These are phyloP conservation scores for Auanema freiburgensis DNA, from an alignment of 2,888 invertebrate species.

Conservation along the genomic window DNA sequence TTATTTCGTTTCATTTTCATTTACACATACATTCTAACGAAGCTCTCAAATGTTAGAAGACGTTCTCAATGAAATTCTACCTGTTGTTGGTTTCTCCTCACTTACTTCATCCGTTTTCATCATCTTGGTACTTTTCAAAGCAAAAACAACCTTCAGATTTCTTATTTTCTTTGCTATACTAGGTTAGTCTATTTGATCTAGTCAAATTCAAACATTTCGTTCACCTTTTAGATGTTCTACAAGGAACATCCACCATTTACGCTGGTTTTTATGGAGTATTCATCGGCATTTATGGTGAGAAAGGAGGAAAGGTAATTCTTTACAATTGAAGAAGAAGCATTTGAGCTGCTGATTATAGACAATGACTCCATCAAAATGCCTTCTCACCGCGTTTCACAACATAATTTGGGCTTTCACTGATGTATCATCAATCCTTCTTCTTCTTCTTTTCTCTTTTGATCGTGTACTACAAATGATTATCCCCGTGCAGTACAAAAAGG, in stretches of 20 bases:
- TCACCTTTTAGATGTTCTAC: conserved; percentile 24
- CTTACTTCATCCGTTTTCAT: conserved; percentile 28
- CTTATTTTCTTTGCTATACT: conserved; percentile 28
- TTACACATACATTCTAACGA: too few relatives aligned
- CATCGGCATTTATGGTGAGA: conserved; percentile 33
- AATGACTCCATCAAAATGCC: conserved; percentile 29
- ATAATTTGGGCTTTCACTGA: conserved; percentile 30
- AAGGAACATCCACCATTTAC: conserved; percentile 26
- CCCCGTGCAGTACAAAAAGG: conserved; percentile 23
- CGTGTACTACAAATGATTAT: conserved; percentile 22
- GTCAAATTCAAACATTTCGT: neutral
- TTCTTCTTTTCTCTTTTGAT: conserved; percentile 19
- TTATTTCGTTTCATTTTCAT: too few relatives aligned
- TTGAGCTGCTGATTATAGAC: conserved; percentile 6
- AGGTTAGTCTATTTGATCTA: conserved; percentile 13
- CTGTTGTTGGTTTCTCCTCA: conserved; percentile 42
- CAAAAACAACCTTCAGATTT: conserved; percentile 17
- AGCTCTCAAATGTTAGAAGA: conserved; percentile 40
- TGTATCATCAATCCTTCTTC: conserved; percentile 15
- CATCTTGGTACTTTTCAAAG: conserved; percentile 11
- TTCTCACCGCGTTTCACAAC: conserved; percentile 25
- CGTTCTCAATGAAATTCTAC: conserved; percentile 41
- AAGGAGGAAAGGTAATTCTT: conserved; percentile 17
- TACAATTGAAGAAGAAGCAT: neutral
- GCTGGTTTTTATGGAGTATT: conserved; percentile 40